These are phyloP conservation scores for Troilus luridus DNA, from an alignment of 2,888 invertebrate species.

Conservation along the genomic window DNA sequence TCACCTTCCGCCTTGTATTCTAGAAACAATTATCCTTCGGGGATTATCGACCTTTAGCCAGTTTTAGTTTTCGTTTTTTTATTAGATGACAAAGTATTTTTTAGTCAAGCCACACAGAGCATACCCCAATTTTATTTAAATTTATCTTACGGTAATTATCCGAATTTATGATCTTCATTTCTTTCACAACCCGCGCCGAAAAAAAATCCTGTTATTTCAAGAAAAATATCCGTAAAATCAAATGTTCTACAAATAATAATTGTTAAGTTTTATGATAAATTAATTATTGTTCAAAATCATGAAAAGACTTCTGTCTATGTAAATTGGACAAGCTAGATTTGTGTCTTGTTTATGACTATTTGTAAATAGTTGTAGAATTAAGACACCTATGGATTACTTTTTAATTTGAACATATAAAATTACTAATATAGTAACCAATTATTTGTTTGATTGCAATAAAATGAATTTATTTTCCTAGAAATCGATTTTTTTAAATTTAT, in stretches of 20 bases:
- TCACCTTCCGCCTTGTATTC: constrained; percentile 39
- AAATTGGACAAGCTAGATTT: not conserved
- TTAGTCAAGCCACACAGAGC: too few relatives aligned
- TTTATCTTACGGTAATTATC: not conserved
- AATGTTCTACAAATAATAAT: not conserved
- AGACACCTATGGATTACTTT: not conserved
- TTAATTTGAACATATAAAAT: not conserved
- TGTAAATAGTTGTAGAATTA: not conserved
- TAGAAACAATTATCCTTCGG: constrained; percentile 45
- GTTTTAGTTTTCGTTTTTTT: not conserved
- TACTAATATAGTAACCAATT: too few relatives aligned
- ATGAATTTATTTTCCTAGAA: too few relatives aligned
- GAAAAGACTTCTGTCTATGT: not conserved
- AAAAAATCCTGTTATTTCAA: too few relatives aligned
- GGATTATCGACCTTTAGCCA: constrained; percentile 37
- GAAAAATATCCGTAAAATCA: too few relatives aligned
- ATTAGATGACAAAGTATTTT: not conserved
- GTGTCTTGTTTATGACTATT: not conserved
- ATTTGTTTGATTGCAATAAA: too few relatives aligned
- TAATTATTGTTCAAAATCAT: not conserved
- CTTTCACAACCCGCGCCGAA: too few relatives aligned
- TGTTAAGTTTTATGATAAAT: not conserved
- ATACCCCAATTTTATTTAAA: not conserved
- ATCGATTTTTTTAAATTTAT: too few relatives aligned
- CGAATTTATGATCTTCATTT: not conserved